Base-by-base conservation (phyloP, 1,140 invertebrate species). In the Proctacanthus coquilletti region DNA sequence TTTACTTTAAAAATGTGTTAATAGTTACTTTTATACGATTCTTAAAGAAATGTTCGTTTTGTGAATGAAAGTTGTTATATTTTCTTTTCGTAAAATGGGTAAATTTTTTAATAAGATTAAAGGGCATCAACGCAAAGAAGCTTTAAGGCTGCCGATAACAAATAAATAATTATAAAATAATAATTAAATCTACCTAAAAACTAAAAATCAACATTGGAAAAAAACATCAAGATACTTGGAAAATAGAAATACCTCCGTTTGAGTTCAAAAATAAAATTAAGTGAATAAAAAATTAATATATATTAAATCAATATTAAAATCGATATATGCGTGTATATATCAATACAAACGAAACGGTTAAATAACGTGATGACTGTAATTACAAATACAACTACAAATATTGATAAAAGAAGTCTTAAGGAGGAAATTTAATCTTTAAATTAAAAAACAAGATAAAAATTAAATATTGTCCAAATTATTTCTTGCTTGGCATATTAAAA, bases 201-300 rank as follows among this genome's bases (percentile, higher is more conserved):
- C 39, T 36, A 40, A 34, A 27, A 39, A 32, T 10, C 21, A 32
- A 23, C 38, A 42, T 29, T 2, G 21, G 13, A 38, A 27, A 30
- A 32, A 19, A 19, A 14, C 11, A 30, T 32, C 18, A 18, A 21
- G 23, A 31, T n/a, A 54, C 51, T 52, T 56, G 47, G 50, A 56
- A 59, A 53, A 59, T 59, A 59, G 45, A 59, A 59, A 59, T 59
- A 59, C 56, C 56, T 59, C 56, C 59, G 46, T 50, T 59, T 59
- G 53, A 59, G 56, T 59, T 59, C 56, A 59, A 59, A 45, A 44
- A 42, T 21, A 39, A 32, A 39, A 42, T 34, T 35, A 35, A 41
- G 40, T 39, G 30, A 31, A 43, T 41, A 25, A 27, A 25, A 38
- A 23, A 27, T 5, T 4, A 13, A 38, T 4, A 38, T 4, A 38